Percentiles rank a stretch among this genome's conserved stretches.
Conservation (phyloP, 2,113 vertebrate genomes). For the Motacilla alba region DNA sequence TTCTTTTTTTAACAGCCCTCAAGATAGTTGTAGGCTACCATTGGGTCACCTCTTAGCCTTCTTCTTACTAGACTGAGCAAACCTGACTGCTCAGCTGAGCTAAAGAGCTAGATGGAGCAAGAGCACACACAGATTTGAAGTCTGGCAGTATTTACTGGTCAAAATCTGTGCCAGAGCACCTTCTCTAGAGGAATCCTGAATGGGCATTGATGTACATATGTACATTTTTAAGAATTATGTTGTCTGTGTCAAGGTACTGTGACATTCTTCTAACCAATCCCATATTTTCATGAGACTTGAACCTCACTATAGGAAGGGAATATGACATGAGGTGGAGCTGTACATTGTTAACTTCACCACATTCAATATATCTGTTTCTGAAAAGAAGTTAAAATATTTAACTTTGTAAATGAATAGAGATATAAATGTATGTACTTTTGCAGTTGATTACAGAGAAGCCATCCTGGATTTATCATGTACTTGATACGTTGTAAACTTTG, state of each 20-base stretch:
- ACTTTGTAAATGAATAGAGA: neutral
- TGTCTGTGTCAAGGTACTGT: neutral
- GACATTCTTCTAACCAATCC: neutral
- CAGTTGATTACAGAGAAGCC: constrained; percentile 49
- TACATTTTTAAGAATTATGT: neutral
- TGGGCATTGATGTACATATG: neutral
- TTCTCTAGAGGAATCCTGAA: neutral
- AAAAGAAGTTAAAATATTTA: neutral
- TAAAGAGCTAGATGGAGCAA: neutral
- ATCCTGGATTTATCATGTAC: constrained; percentile 65
- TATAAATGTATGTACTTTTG: neutral
- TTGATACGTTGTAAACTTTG: constrained; percentile 12
- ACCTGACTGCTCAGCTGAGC: neutral
- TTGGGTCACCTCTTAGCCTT: neutral
- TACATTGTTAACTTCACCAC: neutral
- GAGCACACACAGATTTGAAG: neutral
- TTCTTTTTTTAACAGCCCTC: neutral
- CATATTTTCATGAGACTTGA: neutral
- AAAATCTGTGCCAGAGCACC: neutral
- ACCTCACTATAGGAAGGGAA: neutral
- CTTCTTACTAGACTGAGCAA: neutral
- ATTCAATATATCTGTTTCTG: neutral
- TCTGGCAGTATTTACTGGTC: neutral
- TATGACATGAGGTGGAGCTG: neutral
- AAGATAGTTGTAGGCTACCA: neutral